phyloP scores from a whole-genome alignment of 2,797 vertebrate species.

The Crypturellus tataupa region DNA sequence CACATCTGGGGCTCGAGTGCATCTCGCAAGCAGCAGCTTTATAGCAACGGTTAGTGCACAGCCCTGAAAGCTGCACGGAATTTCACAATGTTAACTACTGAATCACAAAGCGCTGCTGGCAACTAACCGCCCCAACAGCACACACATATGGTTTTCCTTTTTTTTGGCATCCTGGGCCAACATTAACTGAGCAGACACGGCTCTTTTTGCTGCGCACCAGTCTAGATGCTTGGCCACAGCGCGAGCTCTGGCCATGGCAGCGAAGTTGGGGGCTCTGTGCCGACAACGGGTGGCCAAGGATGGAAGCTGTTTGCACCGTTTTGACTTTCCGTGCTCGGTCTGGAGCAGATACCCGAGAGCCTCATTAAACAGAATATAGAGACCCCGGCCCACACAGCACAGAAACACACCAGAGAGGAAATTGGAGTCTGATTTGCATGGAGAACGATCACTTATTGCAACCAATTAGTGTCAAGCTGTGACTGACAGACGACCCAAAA shows the following conservation, averaged over 20 bases:
- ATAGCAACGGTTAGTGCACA: not conserved
- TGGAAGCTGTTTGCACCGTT: not conserved
- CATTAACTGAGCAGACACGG: accelerated
- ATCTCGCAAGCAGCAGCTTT: accelerated
- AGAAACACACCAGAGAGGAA: conserved; percentile 68
- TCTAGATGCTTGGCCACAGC: not conserved
- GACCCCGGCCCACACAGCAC: conserved; percentile 62
- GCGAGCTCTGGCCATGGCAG: accelerated
- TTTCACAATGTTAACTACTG: conserved; percentile 24
- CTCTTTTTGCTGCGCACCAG: not conserved
- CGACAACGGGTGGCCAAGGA: accelerated
- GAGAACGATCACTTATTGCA: conserved; percentile 70
- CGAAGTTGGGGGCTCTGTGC: not conserved
- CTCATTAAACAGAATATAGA: conserved; percentile 47
- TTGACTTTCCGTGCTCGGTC: not conserved
- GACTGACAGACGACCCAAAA: conserved; percentile 70
- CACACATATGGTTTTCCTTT: not conserved
- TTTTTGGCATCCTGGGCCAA: not conserved
- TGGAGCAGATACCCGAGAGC: conserved; percentile 39
- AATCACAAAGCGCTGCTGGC: not conserved
- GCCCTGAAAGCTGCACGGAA: not conserved
- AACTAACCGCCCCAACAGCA: not conserved
- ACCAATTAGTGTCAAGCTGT: conserved; percentile 73
- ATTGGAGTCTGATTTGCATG: conserved; percentile 72
- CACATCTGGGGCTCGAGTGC: not conserved